Percentiles rank a stretch among this genome's conserved stretches.
phyloP scores from a whole-genome alignment of 2,113 vertebrate species.

The Cephalopholis sonnerati region DNA sequence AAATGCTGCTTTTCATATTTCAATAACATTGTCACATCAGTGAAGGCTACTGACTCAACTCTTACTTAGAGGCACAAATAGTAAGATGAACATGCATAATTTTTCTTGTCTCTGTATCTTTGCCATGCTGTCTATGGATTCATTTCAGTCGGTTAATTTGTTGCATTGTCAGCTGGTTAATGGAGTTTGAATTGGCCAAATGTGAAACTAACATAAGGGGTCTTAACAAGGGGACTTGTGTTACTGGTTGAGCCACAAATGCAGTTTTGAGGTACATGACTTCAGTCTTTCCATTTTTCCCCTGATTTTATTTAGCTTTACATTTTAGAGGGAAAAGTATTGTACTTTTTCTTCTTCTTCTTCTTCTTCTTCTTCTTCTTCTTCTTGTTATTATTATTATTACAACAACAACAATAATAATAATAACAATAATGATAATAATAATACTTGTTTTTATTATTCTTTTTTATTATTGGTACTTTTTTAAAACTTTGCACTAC shows the following conservation, averaged over 20 bases:
- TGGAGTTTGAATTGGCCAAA: background rate
- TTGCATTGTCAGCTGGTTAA: background rate
- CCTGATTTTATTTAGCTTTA: background rate
- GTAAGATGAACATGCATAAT: background rate
- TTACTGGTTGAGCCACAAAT: background rate
- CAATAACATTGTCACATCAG: background rate
- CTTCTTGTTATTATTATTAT: no score
- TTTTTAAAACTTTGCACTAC: no score
- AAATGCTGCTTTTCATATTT: conserved; percentile 13
- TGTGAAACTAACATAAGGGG: background rate
- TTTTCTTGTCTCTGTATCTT: background rate
- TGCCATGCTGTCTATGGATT: background rate
- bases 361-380: no score
- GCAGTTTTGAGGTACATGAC: no score
- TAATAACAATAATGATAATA: no score
- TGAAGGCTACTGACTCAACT: background rate
- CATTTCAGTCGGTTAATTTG: background rate
- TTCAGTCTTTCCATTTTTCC: background rate
- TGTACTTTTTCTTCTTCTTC: background rate
- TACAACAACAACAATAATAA: no score
- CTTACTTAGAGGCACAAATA: background rate
- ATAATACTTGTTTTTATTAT: no score
- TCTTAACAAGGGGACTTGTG: background rate
- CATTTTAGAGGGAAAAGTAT: background rate
- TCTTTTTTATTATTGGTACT: no score